A percentile compares a stretch with the other conserved stretches of the same genome.
Conservation (phyloP, 2,888 invertebrate genomes). For the Thyatira batis region DNA sequence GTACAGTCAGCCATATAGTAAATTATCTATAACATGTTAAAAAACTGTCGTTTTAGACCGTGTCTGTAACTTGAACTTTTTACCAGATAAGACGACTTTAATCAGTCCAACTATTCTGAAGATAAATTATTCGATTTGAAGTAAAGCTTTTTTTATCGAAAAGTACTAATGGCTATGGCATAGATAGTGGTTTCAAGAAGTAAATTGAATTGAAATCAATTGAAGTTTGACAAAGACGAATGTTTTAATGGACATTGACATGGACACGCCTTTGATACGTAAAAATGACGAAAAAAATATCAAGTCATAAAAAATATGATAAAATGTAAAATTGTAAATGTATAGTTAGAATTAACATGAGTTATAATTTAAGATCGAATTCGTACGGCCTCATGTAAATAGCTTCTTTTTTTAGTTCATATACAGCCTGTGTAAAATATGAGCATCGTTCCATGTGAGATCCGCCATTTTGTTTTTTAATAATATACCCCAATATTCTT, state of each 20-base stretch:
- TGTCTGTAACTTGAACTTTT: background rate
- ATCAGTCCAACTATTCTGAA: background rate
- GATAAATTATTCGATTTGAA: background rate
- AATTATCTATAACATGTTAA: background rate
- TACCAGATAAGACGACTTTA: background rate
- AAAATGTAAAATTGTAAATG: slow-evolving; percentile 72
- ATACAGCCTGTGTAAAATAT: slow-evolving; percentile 36
- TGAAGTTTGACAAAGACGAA: too few relatives aligned
- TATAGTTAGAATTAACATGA: slow-evolving; percentile 58
- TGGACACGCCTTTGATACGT: slow-evolving; percentile 11
- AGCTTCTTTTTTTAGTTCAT: slow-evolving; percentile 58
- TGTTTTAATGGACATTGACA: background rate
- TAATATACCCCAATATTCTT: background rate
- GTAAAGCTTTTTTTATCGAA: background rate
- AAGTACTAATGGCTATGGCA: background rate
- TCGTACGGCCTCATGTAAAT: slow-evolving; percentile 72
- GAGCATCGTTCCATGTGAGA: slow-evolving; percentile 35
- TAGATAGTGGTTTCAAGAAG: background rate
- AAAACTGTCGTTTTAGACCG: slow-evolving; percentile 1
- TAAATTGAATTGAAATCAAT: background rate
- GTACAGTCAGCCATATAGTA: background rate
- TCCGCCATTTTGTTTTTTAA: slow-evolving; percentile 35
- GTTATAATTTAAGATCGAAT: slow-evolving; percentile 47
- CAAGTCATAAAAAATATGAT: slow-evolving; percentile 30
- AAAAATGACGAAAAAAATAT: background rate